Evolutionary conservation across 2,888 invertebrate species (phyloP).

Genomic region (Dynastes maya): DNA sequence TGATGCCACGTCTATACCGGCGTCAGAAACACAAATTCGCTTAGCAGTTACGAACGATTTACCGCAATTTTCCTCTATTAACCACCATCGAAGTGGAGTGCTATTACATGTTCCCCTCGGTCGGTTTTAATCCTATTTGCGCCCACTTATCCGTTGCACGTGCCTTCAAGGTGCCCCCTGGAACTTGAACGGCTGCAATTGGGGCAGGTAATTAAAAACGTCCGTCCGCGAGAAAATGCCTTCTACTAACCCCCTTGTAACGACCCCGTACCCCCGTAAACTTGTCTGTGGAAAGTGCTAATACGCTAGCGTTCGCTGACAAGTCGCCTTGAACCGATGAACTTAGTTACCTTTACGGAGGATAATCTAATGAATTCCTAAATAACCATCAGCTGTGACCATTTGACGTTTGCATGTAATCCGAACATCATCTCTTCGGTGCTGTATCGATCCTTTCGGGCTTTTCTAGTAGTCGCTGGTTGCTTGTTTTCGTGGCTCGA

Average conservation of each 20-base stretch:
- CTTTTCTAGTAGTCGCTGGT: neutral
- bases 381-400: neutral
- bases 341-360: conserved; percentile 14
- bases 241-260: neutral
- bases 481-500: conserved; percentile 26
- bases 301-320: too few relatives aligned
- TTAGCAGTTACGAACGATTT: conserved; percentile 31
- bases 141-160: neutral
- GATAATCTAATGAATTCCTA: conserved; percentile 23
- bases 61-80: conserved; percentile 22
- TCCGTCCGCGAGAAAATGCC: conserved; percentile 15
- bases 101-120: too few relatives aligned
- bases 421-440: neutral
- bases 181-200: conserved; percentile 46
- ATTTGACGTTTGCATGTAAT: conserved; percentile 19
- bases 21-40: neutral
- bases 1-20: conserved; percentile 17
- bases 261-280: conserved; percentile 25
- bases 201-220: conserved; percentile 14
- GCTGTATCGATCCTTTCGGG: neutral
- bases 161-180: conserved; percentile 16
- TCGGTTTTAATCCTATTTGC: conserved; percentile 14
- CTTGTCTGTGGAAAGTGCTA: conserved; percentile 5
- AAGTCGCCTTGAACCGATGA: conserved; percentile 47
- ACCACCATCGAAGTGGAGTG: neutral